A percentile compares a stretch with the other conserved stretches of the same genome.
Conservation (phyloP, 2,888 invertebrate species). For the Andrena marginata region DNA sequence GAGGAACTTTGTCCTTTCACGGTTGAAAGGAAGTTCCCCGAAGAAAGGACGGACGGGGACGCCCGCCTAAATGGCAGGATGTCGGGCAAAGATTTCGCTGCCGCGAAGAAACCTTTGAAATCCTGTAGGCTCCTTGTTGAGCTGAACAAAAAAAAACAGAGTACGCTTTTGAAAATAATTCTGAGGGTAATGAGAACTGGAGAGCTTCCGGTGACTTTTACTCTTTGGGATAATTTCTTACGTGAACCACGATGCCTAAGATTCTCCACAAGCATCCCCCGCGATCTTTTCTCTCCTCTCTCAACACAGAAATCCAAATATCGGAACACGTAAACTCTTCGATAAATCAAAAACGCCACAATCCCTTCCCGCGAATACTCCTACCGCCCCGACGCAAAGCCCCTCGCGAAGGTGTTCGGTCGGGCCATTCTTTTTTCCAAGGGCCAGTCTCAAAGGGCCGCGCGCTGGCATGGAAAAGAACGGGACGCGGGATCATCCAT, state of each 20-base stretch:
- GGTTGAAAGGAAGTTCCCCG: conserved; percentile 45
- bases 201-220: conserved; percentile 22
- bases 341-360: too few relatives aligned
- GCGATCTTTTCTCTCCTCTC: not conserved
- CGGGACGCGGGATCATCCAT: not conserved
- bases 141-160: not conserved
- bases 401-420: not conserved
- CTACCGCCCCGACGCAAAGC: too few relatives aligned
- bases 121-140: not conserved
- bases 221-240: conserved; percentile 1
- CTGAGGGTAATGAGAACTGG: conserved; percentile 1
- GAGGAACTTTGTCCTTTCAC: conserved; percentile 54
- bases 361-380: too few relatives aligned
- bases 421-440: not conserved
- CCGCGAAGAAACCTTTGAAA: conserved; percentile 41
- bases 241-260: not conserved
- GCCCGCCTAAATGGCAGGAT: conserved; percentile 44
- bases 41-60: conserved; percentile 48
- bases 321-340: too few relatives aligned
- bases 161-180: conserved; percentile 6
- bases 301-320: not conserved
- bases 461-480: not conserved
- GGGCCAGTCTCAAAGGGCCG: not conserved
- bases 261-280: not conserved
- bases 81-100: conserved; percentile 30